Conservation (phyloP, 2,888 invertebrate species). For the Drosophila koepferae region DNA sequence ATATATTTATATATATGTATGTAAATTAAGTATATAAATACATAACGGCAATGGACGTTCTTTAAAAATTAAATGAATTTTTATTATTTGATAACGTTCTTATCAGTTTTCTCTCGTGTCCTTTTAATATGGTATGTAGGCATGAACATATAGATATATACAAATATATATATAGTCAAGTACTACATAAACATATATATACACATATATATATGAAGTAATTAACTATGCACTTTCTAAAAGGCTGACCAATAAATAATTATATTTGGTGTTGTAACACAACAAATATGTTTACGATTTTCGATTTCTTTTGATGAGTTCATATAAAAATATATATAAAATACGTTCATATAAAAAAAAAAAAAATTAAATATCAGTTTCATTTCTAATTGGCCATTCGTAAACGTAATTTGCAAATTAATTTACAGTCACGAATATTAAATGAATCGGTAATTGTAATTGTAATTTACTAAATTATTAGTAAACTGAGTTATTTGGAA, state of each 20-base stretch:
- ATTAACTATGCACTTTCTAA: conserved; percentile 48
- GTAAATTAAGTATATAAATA: not conserved
- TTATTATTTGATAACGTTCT: conserved; percentile 57
- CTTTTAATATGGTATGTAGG: conserved; percentile 36
- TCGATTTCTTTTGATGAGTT: conserved; percentile 24
- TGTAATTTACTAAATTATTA: conserved; percentile 31
- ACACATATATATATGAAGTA: conserved; percentile 3
- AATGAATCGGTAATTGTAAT: conserved; percentile 19
- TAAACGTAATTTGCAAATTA: conserved; percentile 44
- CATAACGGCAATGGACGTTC: not conserved
- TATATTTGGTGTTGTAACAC: conserved; percentile 58
- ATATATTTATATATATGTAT: not conserved
- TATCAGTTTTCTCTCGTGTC: conserved; percentile 15
- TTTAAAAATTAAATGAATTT: conserved; percentile 47
- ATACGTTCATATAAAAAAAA: conserved; percentile 44
- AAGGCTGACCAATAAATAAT: conserved; percentile 46
- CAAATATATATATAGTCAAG: conserved; percentile 5
- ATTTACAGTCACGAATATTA: conserved; percentile 20
- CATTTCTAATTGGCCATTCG: conserved; percentile 49
- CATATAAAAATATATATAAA: conserved; percentile 41
- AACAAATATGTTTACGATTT: conserved; percentile 46
- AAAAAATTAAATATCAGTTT: conserved; percentile 38
- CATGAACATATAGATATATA: conserved; percentile 15
- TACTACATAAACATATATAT: conserved; percentile 11
- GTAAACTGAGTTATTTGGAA: conserved; percentile 19